A percentile compares a stretch with the other conserved stretches of the same genome.
These are phyloP conservation scores for Cyprinodon diabolis DNA, from an alignment of 2,797 vertebrate species.

Conservation along the genomic window DNA sequence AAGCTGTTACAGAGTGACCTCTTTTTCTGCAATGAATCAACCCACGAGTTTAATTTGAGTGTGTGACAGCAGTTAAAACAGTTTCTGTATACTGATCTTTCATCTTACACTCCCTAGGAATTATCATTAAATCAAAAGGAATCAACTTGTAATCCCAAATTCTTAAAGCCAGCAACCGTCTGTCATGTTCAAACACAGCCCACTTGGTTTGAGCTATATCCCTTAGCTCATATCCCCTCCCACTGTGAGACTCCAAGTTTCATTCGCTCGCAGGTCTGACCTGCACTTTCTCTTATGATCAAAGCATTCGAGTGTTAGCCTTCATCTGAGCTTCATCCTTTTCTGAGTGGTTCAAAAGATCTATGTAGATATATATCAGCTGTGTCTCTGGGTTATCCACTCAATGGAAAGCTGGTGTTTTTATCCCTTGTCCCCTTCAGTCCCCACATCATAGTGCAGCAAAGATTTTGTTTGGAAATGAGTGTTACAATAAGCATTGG, in stretches of 20 bases:
- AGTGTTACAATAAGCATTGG: neutral
- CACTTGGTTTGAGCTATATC: conserved; percentile 28
- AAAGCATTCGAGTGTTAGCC: conserved; percentile 44
- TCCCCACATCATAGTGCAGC: neutral
- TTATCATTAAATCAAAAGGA: conserved; percentile 52
- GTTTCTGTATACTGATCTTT: conserved; percentile 42
- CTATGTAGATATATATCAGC: neutral
- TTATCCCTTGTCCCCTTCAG: neutral
- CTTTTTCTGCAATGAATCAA: conserved; percentile 15
- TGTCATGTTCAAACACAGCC: conserved; percentile 33
- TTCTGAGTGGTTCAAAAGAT: conserved; percentile 6
- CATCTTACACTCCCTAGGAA: conserved; percentile 44
- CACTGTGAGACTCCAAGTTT: conserved; percentile 32
- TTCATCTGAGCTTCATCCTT: conserved; percentile 24
- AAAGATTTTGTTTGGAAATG: neutral
- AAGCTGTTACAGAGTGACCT: neutral
- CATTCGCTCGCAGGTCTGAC: conserved; percentile 53
- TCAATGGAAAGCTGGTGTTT: neutral
- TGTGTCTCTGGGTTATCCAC: neutral
- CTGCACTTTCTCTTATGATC: conserved; percentile 45
- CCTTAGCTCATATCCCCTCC: conserved; percentile 9
- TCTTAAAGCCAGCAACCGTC: conserved; percentile 6
- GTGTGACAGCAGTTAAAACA: conserved; percentile 38
- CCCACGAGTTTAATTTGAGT: conserved; percentile 13
- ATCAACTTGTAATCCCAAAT: conserved; percentile 18